These are phyloP conservation scores for Acanthochromis polyacanthus DNA, from an alignment of 2,113 vertebrate genomes.

Conservation along the genomic window DNA sequence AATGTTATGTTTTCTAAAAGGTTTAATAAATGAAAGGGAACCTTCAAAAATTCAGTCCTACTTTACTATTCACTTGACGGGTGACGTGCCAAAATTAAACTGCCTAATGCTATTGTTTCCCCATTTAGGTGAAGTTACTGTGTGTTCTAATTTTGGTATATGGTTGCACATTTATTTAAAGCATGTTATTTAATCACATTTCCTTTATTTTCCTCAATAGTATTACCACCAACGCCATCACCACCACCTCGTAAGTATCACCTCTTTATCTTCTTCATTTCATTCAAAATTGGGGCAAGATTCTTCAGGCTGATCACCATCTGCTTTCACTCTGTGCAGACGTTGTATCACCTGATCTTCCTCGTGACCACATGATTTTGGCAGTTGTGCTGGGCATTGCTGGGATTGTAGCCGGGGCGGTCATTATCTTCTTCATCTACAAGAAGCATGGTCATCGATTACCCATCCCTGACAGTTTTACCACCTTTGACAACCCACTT, in stretches of 20 bases:
- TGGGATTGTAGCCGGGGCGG: neutral
- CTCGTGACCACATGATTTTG: slow-evolving; percentile 43
- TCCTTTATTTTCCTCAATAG: slow-evolving; percentile 3
- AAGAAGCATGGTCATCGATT: slow-evolving; percentile 34
- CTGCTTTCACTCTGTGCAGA: slow-evolving; percentile 2
- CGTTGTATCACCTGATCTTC: fast-evolving
- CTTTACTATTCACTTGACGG: too few species aligned
- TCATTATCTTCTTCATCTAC: fast-evolving
- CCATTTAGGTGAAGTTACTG: too few species aligned
- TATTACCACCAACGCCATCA: neutral
- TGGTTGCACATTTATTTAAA: neutral
- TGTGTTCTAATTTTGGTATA: too few species aligned
- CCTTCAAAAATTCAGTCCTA: too few species aligned
- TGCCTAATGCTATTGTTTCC: too few species aligned
- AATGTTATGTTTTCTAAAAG: too few species aligned
- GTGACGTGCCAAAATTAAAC: too few species aligned
- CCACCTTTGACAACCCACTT: slow-evolving; percentile 57
- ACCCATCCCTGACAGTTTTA: neutral
- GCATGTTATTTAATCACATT: neutral
- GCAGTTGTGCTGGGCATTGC: slow-evolving; percentile 8
- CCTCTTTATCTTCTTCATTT: neutral
- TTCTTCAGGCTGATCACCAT: neutral
- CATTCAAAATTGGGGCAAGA: neutral
- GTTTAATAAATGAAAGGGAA: too few species aligned
- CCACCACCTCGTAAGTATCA: neutral